Evolutionary conservation across 1,140 invertebrate species (phyloP).

Genomic region (Gonioctena quinquepunctata): DNA sequence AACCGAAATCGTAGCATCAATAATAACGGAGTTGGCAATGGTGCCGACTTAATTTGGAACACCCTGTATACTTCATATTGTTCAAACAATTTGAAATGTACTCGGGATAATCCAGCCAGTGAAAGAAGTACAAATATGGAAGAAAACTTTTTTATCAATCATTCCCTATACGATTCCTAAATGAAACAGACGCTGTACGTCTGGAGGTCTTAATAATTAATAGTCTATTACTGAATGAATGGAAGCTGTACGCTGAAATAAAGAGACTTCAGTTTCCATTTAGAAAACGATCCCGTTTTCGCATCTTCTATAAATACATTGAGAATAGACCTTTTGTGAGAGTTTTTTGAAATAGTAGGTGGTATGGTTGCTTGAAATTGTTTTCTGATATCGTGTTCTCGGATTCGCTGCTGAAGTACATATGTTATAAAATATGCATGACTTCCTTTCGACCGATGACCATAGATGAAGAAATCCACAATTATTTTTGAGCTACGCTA

Average conservation of each 20-base stretch:
- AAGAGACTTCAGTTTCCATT: slow-evolving; percentile 4
- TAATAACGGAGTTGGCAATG: too few species aligned
- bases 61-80: slow-evolving; percentile 6
- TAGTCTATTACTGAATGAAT: slow-evolving; percentile 10
- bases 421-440: too few species aligned
- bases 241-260: slow-evolving; percentile 5
- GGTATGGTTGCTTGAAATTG: neutral
- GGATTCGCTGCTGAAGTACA: too few species aligned
- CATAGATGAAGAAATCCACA: too few species aligned
- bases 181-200: slow-evolving; percentile 7
- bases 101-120: neutral
- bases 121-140: slow-evolving; percentile 13
- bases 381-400: too few species aligned
- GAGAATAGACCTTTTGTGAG: neutral
- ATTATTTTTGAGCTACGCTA: too few species aligned
- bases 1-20: too few species aligned
- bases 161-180: slow-evolving; percentile 18
- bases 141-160: slow-evolving; percentile 14
- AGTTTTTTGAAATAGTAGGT: neutral
- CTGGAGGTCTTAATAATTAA: slow-evolving; percentile 9
- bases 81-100: neutral
- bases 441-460: too few species aligned
- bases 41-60: neutral
- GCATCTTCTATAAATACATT: neutral
- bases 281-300: neutral